Evolutionary conservation across 1,140 invertebrate genomes (phyloP).

Genomic region (Ooceraea biroi): DNA sequence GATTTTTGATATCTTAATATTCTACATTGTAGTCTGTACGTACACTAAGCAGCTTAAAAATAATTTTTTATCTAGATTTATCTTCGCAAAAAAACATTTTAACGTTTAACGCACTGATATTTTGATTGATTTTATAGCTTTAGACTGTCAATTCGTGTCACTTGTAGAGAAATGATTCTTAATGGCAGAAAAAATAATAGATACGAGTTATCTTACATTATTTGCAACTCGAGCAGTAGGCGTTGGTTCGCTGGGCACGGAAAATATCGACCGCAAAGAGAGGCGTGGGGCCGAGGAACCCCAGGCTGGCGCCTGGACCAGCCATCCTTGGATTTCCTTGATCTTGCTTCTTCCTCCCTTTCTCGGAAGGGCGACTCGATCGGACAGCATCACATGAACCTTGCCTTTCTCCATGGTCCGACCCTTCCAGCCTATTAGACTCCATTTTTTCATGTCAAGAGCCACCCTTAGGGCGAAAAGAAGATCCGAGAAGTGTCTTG

Average conservation of each 20-base stretch:
- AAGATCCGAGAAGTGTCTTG: not conserved
- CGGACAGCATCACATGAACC: constrained; percentile 50
- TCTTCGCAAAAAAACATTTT: not conserved
- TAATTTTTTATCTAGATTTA: not conserved
- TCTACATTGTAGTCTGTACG: no score
- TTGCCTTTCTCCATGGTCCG: not conserved
- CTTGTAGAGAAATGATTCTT: not conserved
- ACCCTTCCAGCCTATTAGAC: constrained; percentile 24
- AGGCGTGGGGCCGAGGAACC: constrained; percentile 21
- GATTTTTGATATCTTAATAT: no score
- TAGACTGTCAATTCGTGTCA: not conserved
- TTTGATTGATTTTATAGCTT: constrained; percentile 2
- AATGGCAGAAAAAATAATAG: not conserved
- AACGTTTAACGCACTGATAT: no score
- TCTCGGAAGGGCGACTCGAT: constrained; percentile 54
- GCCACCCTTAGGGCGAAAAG: not conserved
- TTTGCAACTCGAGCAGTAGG: constrained; percentile 34
- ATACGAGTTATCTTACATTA: constrained; percentile 28
- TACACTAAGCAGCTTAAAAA: no score
- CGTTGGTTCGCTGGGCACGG: constrained; percentile 33
- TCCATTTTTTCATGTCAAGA: constrained; percentile 38
- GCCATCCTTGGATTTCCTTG: constrained; percentile 42
- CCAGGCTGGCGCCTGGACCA: constrained; percentile 45
- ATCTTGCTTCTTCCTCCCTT: constrained; percentile 50
- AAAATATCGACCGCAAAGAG: constrained; percentile 67